Percentiles rank a stretch among this genome's conserved stretches.
phyloP scores from a whole-genome alignment of 2,113 vertebrate genomes.

The Rana temporaria region DNA sequence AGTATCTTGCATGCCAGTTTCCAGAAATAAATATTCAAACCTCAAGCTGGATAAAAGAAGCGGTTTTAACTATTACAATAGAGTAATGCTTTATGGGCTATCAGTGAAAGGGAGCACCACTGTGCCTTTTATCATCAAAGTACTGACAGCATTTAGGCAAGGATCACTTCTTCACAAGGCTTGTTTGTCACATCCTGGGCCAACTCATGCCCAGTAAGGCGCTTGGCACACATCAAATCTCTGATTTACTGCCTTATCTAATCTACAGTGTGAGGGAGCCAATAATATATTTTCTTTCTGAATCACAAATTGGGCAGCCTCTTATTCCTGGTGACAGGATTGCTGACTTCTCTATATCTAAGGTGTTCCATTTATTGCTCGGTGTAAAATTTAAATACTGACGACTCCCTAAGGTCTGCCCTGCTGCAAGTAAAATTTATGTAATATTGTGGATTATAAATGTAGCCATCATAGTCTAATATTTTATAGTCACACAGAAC shows the following conservation, averaged over 20 bases:
- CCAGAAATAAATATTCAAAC: slow-evolving; percentile 55
- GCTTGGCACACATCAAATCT: slow-evolving; percentile 71
- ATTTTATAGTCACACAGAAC: slow-evolving; percentile 62
- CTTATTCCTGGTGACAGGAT: slow-evolving; percentile 61
- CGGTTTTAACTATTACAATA: slow-evolving; percentile 63
- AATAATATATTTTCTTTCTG: slow-evolving; percentile 69
- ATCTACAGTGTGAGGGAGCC: slow-evolving; percentile 71
- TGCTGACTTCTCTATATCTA: slow-evolving; percentile 60
- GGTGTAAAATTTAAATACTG: slow-evolving; percentile 65
- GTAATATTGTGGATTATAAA: slow-evolving; percentile 63
- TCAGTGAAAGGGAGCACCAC: slow-evolving; percentile 59
- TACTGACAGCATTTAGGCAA: slow-evolving; percentile 71
- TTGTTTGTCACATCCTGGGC: slow-evolving; percentile 66
- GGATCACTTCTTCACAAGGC: slow-evolving; percentile 63
- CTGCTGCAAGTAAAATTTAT: slow-evolving; percentile 66
- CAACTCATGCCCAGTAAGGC: slow-evolving; percentile 67
- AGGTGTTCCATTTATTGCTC: slow-evolving; percentile 61
- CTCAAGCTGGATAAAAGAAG: slow-evolving; percentile 67
- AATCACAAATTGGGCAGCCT: slow-evolving; percentile 68
- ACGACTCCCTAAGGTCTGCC: slow-evolving; percentile 57
- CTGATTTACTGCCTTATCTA: slow-evolving; percentile 80
- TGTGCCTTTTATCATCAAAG: slow-evolving; percentile 71
- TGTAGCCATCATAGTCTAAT: slow-evolving; percentile 60
- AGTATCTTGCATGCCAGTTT: slow-evolving; percentile 38
- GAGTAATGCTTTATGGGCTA: slow-evolving; percentile 66